Conservation (phyloP, 2,888 invertebrate genomes). For the Folsomia candida region DNA sequence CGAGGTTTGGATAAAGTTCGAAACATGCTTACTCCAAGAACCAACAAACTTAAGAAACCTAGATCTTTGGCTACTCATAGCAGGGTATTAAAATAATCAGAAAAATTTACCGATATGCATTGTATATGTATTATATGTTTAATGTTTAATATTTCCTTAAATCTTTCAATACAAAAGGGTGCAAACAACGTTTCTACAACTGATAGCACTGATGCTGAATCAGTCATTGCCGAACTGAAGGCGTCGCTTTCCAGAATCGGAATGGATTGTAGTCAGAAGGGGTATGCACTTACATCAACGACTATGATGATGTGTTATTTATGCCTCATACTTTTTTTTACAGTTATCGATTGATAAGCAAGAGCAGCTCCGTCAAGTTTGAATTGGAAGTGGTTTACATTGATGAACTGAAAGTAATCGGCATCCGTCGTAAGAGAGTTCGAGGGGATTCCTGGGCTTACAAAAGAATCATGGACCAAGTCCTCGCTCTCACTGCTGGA, state of each 20-base stretch:
- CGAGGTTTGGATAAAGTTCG: conserved; percentile 66
- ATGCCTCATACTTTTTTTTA: conserved; percentile 3
- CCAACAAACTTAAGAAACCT: conserved; percentile 44
- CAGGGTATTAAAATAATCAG: conserved; percentile 23
- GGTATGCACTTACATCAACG: conserved; percentile 32
- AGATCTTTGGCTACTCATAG: conserved; percentile 40
- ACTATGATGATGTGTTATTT: not conserved
- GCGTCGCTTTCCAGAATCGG: conserved; percentile 43
- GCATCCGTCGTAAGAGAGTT: conserved; percentile 65
- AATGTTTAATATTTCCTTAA: conserved; percentile 3
- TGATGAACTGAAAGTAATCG: conserved; percentile 42
- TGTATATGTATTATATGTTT: not conserved
- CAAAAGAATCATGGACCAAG: conserved; percentile 73
- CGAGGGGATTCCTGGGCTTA: conserved; percentile 78
- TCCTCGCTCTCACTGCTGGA: conserved; percentile 60
- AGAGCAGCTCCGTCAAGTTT: conserved; percentile 42
- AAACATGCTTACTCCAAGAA: conserved; percentile 67
- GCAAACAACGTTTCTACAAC: conserved; percentile 46
- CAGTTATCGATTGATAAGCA: conserved; percentile 46
- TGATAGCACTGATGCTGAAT: conserved; percentile 45
- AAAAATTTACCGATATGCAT: not conserved
- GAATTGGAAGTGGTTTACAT: conserved; percentile 49
- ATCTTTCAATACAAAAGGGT: too few relatives aligned
- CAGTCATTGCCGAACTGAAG: conserved; percentile 44
- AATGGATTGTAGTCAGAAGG: conserved; percentile 47